Base-by-base conservation (phyloP, 2,113 vertebrate genomes). In the Aspiorhynchus laticeps region DNA sequence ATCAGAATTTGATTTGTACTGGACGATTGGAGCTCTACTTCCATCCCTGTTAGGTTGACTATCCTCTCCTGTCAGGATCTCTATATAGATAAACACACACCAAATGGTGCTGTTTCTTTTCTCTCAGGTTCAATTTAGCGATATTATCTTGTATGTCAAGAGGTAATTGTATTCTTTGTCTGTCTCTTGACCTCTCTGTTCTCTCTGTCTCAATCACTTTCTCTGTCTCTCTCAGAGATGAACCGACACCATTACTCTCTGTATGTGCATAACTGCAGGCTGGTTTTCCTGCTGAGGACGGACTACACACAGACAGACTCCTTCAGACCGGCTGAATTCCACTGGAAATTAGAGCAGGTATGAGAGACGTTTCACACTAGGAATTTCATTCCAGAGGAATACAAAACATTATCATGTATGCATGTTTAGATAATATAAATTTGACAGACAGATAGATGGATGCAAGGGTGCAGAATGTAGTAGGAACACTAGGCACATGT, bases 291-390 rank as follows among this genome's bases (percentile, higher is more conserved):
- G 89, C 88, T 99, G 92, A 94, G 98, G 87, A 97, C 97, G 87
- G 98, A 98, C 93, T 98, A 97, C 82, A 96, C 96, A 73, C 97
- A 96, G 88, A 96, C 97, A 0, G 97, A 98, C 93, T 97, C 97
- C 36, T 98, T 99, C 87, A 96, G 97, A 84, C 98, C 98, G 0
- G 98, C 98, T 0, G 98, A 99, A 92, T 99, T 98, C 93, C 98
- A 99, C 94, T 99, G 98, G 98, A 99, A 99, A 88, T 95, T 99
- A 80, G 98, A 99, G 88, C 98, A 99, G 98, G 98, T 99, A n/a
- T 33, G 65, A 80, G 24, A 75, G 59, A 59, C 1, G 5, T 48
- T 76, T 26, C n/a, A 24, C 33, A 15, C 36, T 12, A n/a, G 38
- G 41, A 28, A 9, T 28, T 78, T 78, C 2, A 48, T 76, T 48